Percentiles rank a stretch among this genome's conserved stretches.
phyloP scores from a whole-genome alignment of 2,113 vertebrate species.

The Gavialis gangeticus region DNA sequence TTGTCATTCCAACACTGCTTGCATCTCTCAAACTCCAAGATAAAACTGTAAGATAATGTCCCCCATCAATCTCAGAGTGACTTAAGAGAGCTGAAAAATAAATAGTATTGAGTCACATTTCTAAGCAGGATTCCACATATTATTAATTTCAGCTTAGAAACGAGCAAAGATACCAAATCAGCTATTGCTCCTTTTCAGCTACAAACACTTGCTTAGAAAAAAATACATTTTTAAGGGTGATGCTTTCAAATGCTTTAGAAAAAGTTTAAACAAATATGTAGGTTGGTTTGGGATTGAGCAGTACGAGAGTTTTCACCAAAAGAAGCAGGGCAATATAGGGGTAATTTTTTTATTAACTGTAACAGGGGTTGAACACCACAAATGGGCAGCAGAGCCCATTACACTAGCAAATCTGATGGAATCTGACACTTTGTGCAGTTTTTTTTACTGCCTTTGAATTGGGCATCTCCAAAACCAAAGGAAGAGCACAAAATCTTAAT shows the following conservation, averaged over 20 bases:
- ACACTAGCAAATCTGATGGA: not conserved
- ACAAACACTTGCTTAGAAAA: not conserved
- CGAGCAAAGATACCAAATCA: slow-evolving; percentile 76
- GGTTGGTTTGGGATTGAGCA: slow-evolving; percentile 1
- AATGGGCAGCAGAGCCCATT: too few species aligned
- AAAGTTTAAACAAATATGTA: not conserved
- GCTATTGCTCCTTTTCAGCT: slow-evolving; percentile 60
- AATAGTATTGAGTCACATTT: slow-evolving; percentile 53
- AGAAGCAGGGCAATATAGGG: too few species aligned
- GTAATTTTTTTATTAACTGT: too few species aligned
- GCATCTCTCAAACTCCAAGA: slow-evolving; percentile 66
- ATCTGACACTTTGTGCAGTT: not conserved
- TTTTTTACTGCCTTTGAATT: too few species aligned
- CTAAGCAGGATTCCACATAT: slow-evolving; percentile 71
- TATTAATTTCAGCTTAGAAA: slow-evolving; percentile 72
- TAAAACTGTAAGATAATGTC: slow-evolving; percentile 53
- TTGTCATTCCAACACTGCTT: slow-evolving; percentile 70
- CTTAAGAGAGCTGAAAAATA: slow-evolving; percentile 76
- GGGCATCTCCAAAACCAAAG: not conserved
- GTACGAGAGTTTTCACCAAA: slow-evolving; percentile 14
- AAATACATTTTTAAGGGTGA: slow-evolving; percentile 57
- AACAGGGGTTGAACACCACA: too few species aligned
- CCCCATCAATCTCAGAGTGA: slow-evolving; percentile 73
- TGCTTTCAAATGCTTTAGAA: slow-evolving; percentile 11
- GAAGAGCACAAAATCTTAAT: not conserved